phyloP scores from a whole-genome alignment of 2,797 vertebrate genomes.

The Rachycentron canadum region DNA sequence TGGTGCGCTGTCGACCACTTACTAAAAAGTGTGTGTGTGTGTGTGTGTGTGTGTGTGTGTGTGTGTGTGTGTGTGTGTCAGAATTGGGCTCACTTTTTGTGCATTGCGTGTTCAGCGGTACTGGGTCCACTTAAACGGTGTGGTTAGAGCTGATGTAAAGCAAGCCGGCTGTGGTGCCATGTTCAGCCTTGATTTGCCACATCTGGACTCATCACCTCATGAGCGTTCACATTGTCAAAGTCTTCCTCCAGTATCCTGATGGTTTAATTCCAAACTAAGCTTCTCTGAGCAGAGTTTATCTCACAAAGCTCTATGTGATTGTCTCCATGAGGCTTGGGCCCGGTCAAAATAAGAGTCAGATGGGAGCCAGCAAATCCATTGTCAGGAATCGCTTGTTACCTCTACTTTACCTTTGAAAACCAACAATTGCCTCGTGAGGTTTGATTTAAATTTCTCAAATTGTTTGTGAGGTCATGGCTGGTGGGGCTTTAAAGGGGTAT shows the following conservation, averaged over 20 bases:
- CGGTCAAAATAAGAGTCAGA: constrained; percentile 73
- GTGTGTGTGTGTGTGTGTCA: constrained; percentile 22
- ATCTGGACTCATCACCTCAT: constrained; percentile 73
- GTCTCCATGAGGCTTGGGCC: constrained; percentile 60
- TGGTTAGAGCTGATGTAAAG: constrained; percentile 34
- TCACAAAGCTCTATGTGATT: constrained; percentile 74
- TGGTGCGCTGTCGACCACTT: constrained; percentile 37
- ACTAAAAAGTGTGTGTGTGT: constrained; percentile 42
- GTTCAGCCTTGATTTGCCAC: constrained; percentile 56
- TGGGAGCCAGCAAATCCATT: constrained; percentile 50
- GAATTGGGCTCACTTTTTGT: constrained; percentile 9
- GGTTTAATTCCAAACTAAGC: constrained; percentile 69
- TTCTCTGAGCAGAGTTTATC: constrained; percentile 69
- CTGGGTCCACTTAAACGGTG: background rate
- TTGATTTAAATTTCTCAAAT: constrained; percentile 56
- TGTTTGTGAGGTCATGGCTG: constrained; percentile 50
- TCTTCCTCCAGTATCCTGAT: constrained; percentile 63
- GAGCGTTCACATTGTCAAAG: constrained; percentile 67
- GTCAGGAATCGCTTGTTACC: constrained; percentile 57
- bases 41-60: constrained; percentile 31
- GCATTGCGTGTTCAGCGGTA: background rate
- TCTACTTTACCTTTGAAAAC: constrained; percentile 34
- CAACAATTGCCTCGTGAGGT: constrained; percentile 34
- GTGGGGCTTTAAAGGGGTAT: constrained; percentile 28
- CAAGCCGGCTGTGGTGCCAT: constrained; percentile 59